Evolutionary conservation across 1,140 invertebrate genomes (phyloP).

Genomic region (Orussus abietinus): DNA sequence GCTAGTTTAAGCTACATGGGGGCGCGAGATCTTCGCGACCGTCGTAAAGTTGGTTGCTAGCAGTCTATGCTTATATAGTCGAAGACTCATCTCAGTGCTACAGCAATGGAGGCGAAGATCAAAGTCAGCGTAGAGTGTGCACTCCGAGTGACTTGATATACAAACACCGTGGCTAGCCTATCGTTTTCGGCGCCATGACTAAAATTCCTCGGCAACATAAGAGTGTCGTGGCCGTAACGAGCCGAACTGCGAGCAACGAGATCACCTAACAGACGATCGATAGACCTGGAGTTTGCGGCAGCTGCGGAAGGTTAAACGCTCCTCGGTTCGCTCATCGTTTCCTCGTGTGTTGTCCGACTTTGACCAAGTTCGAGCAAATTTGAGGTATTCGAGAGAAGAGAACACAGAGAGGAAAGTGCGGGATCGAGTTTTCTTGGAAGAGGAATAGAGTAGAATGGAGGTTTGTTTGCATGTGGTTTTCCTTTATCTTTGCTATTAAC

Average conservation of each 20-base stretch:
- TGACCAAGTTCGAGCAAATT: conserved; percentile 1
- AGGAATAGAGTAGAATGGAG: conserved; percentile 28
- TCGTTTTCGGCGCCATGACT: conserved; percentile 36
- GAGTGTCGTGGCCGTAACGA: conserved; percentile 41
- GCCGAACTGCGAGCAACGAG: conserved; percentile 38
- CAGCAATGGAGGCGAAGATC: no score
- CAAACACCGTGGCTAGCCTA: conserved; percentile 26
- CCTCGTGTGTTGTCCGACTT: conserved; percentile 10
- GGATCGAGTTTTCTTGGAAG: conserved; percentile 13
- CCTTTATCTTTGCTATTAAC: conserved; percentile 13
- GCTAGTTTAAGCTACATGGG: no score
- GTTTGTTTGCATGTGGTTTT: no score
- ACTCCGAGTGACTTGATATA: conserved; percentile 13
- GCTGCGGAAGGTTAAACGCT: conserved; percentile 1
- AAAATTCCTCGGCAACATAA: conserved; percentile 39
- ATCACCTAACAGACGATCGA: conserved; percentile 38
- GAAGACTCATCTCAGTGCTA: no score
- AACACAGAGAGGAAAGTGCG: conserved; percentile 7
- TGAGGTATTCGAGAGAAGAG: conserved; percentile 15
- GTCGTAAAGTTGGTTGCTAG: no score
- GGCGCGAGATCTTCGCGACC: no score
- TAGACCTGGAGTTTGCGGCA: conserved; percentile 9
- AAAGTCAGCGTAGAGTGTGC: no score
- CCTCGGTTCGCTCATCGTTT: conserved; percentile 7
- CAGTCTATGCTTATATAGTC: no score